Conservation (phyloP, 2,888 invertebrate genomes). For the Notodonta ziczac region DNA sequence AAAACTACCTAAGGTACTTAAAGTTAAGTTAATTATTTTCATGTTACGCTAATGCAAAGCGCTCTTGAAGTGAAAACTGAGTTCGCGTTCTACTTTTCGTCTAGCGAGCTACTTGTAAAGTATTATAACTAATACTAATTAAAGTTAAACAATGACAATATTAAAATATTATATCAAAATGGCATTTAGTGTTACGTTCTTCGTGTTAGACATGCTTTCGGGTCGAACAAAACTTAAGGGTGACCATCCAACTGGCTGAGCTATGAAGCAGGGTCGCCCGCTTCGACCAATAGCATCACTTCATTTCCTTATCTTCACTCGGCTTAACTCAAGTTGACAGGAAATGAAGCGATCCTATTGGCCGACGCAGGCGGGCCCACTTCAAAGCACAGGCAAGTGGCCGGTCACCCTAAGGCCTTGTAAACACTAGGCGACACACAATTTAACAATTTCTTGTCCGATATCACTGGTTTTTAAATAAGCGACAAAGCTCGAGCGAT, state of each 20-base stretch:
- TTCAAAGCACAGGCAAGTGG: no score
- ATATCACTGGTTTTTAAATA: no score
- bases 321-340: no score
- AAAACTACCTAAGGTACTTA: conserved; percentile 49
- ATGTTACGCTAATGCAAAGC: conserved; percentile 51
- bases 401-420: not conserved
- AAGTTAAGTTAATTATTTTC: conserved; percentile 45
- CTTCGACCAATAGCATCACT: no score
- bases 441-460: not conserved
- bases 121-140: conserved; percentile 68
- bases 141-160: conserved; percentile 82
- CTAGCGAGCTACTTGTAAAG: conserved; percentile 74
- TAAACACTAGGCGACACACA: not conserved
- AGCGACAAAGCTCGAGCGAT: no score
- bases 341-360: no score
- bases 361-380: no score
- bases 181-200: conserved; percentile 75
- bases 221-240: conserved; percentile 58
- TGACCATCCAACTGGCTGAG: not conserved
- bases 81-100: conserved; percentile 63
- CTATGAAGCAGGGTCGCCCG: no score
- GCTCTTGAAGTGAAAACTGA: conserved; percentile 51
- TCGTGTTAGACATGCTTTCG: conserved; percentile 75
- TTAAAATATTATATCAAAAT: conserved; percentile 78
- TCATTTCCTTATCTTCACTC: no score